Base-by-base conservation (phyloP, 2,888 invertebrate genomes). In the Xylocampa areola region DNA sequence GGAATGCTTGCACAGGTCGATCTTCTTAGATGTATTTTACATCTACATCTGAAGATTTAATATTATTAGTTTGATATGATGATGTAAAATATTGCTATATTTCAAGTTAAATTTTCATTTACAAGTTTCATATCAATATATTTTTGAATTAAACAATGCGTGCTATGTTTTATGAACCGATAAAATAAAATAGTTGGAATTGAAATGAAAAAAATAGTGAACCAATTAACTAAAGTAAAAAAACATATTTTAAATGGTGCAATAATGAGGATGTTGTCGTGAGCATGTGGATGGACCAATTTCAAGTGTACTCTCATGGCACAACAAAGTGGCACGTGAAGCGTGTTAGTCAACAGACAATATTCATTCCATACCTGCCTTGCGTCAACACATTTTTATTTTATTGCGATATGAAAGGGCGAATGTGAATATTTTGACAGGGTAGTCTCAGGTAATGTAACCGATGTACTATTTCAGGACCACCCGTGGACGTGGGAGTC, bases 401-500 rank as follows among this genome's bases (percentile, higher is more conserved):
- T 2, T 14, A 30, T 25, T 47, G 5, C 8, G n/a, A 11, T 25
- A 13, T 23, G 21, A 21, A 49, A 40, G 36, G 33, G 36, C 19
- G 7, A 54, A 59, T 49, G 30, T 33, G 27, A 16, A 37, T 10
- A 36, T 51, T 47, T 11, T 40, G 19, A 57, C 29, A 72, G 49
- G 54, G 33, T 60, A 62, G 43, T 48, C 55, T 43, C 67, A 80
- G 75, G 76, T 82, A 76, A 81, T 81, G 80, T 84, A 82, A 84
- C 52, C 53, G 54, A 79, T 87, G 70, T 88, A 81, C 85, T 43
- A 84, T 95, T 95, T 93, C 95, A 96, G 96, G 96, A 93, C 95
- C 95, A 80, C 96, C 97, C 43, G 96, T 97, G 88, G 96, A 96
- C 88, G 96, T 97, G 80, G 96, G 96, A 82, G 96, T 97, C 87